Evolutionary conservation across 2,113 vertebrate genomes (phyloP), one percentile per base, ranked within the genome.

Genomic region (Corythornis vintsioides): DNA sequence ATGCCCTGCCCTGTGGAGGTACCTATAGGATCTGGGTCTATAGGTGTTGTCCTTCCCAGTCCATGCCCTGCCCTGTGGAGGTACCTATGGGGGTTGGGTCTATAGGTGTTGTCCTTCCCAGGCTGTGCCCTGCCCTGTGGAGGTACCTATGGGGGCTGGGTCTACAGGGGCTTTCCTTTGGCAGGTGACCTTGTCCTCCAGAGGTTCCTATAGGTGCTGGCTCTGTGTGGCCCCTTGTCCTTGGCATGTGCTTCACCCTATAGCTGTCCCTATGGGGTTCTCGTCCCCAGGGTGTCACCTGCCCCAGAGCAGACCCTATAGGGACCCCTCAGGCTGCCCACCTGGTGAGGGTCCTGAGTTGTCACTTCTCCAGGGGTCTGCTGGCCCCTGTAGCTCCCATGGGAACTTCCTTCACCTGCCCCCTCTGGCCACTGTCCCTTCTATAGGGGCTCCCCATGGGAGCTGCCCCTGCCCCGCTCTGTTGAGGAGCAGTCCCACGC

Each of bases 271-370:
- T 16, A 6, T 2, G 61, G 28, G n/a, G 17, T 5, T 29, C 38
- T 29, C 47, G 18, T n/a, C 60, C 29, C 52, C 24, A 9, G 26
- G 15, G 7, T 15, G 15, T 20, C 3, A 8, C n/a, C 17, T 35
- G 12, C 47, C 42, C 24, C 31, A 13, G 4, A 17, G 66, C 15
- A 25, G 52, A 22, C 25, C 35, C 33, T 38, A 19, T 26, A 43
- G 70, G 40, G 29, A n/a, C 0, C 10, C 22, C 31, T 11, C 21
- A 33, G 28, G 31, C 26, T 21, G 33, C 60, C 26, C 16, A 9
- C 20, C 11, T 1, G 1, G 7, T 6, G 21, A 14, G 13, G 29
- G 6, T 7, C 13, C 14, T 1, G 28, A 5, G 6, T 16, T 18
- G 24, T 50, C 48, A 22, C 22, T 50, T 12, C 22, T 48, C 21